phyloP scores from a whole-genome alignment of 2,113 vertebrate genomes.

The Meles meles region DNA sequence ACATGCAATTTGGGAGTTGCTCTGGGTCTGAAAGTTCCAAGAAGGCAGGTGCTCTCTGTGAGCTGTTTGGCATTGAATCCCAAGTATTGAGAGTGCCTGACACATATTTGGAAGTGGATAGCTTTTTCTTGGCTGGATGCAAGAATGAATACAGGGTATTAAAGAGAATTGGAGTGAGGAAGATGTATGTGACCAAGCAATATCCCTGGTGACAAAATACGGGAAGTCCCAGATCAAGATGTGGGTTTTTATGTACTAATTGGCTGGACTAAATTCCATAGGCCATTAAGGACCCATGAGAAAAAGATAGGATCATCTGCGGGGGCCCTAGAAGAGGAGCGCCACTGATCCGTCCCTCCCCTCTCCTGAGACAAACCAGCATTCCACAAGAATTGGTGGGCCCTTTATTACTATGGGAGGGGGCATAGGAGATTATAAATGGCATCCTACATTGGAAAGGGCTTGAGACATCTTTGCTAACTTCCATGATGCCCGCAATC shows the following conservation, averaged over 20 bases:
- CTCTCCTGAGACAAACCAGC: neutral
- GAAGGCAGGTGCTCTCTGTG: neutral
- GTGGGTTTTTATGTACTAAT: neutral
- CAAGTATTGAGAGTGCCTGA: neutral
- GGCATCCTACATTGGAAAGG: neutral
- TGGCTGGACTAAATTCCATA: neutral
- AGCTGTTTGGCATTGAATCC: neutral
- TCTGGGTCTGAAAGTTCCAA: neutral
- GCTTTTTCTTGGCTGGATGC: neutral
- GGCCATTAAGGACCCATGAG: neutral
- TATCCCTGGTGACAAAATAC: neutral
- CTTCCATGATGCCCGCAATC: neutral
- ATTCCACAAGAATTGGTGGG: neutral
- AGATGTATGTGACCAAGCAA: neutral
- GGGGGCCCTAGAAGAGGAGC: neutral
- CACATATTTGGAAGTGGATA: neutral
- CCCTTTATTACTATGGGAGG: neutral
- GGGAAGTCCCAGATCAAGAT: neutral
- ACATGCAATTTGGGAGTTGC: neutral
- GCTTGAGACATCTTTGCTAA: constrained; percentile 9
- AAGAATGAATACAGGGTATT: neutral
- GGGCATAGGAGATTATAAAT: neutral
- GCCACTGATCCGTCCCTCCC: neutral
- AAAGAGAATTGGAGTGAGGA: neutral
- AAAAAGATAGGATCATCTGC: neutral